Evolutionary conservation across 2,113 vertebrate species (phyloP), one percentile per base, ranked within the genome.

Genomic region (Platichthys stellatus): DNA sequence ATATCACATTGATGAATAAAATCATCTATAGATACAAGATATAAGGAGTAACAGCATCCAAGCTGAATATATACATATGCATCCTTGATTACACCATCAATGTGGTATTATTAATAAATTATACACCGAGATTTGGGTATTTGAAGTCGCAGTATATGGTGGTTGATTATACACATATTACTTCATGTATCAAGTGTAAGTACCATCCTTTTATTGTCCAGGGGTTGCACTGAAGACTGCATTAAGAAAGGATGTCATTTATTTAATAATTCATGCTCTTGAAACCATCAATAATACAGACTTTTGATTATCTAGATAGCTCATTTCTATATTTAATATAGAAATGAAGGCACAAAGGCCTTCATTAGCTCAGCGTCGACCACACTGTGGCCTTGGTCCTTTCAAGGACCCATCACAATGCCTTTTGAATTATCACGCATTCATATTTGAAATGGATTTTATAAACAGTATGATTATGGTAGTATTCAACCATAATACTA

Each of bases 41-140:
- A 5, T 31, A 31, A 0, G 31, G 11, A 40, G 9, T 15, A 24
- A 40, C 9, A 0, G 26, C n/a, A 53, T 12, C 28, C 6, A 28
- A 71, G 74, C 63, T 17, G 12, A 28, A 31, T 14, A 21, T 64
- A 58, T 63, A 13, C 3, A 3, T 14, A 59, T 54, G 9, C 28
- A 40, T 40, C 38, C 9, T 49, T 80, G 56, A 80, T 77, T 74
- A 72, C 17, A 18, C 56, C 24, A 24, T 72, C 58, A 80, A 76
- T 40, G 38, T 12, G 47, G 17, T 31, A 31, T 7, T 31, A 31
- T 31, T 31, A 31, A 31, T 31, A 31, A 7, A 31, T 31, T 31
- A 31, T 54, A 49, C 71, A 47, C 13, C 1, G 45, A 47, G 45
- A 47, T 15, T 14, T 47, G 11, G 12, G 31, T 7, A 31, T 31